Percentiles rank a stretch among this genome's conserved stretches.
phyloP scores from a whole-genome alignment of 1,140 invertebrate genomes.

The Caenorhabditis tropicalis region DNA sequence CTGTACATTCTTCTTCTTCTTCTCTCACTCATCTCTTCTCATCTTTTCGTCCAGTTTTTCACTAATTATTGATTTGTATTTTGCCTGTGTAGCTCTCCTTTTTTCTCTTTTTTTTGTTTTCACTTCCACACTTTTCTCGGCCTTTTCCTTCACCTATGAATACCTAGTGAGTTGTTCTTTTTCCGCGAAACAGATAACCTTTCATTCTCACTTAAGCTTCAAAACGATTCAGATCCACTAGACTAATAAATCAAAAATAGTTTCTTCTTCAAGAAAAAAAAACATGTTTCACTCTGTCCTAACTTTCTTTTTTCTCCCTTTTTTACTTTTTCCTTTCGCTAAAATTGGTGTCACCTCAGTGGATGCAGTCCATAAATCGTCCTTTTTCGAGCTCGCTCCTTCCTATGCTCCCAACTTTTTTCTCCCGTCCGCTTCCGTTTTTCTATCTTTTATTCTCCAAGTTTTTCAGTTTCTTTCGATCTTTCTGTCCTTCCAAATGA shows the following conservation, averaged over 20 bases:
- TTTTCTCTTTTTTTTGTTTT: background rate
- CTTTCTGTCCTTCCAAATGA: constrained; percentile 14
- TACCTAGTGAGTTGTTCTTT: constrained; percentile 6
- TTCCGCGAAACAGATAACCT: background rate
- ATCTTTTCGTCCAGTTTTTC: constrained; percentile 1
- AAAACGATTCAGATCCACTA: too few relatives aligned
- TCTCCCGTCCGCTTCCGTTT: constrained; percentile 27
- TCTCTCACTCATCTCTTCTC: background rate
- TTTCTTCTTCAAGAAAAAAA: background rate
- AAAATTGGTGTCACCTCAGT: constrained; percentile 41
- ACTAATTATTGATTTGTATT: constrained; percentile 42
- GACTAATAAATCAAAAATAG: background rate
- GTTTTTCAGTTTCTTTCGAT: background rate
- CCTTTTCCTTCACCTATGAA: background rate
- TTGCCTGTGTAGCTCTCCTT: background rate
- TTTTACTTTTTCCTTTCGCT: background rate
- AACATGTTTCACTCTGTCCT: background rate
- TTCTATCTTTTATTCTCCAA: background rate
- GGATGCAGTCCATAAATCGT: constrained; percentile 43
- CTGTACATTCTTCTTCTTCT: background rate
- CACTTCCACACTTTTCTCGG: too few relatives aligned
- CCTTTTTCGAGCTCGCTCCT: constrained; percentile 18
- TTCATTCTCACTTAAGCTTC: too few relatives aligned
- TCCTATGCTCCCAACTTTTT: constrained; percentile 35
- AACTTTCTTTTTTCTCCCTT: background rate